phyloP scores from a whole-genome alignment of 2,888 invertebrate genomes.

The Tyria jacobaeae region DNA sequence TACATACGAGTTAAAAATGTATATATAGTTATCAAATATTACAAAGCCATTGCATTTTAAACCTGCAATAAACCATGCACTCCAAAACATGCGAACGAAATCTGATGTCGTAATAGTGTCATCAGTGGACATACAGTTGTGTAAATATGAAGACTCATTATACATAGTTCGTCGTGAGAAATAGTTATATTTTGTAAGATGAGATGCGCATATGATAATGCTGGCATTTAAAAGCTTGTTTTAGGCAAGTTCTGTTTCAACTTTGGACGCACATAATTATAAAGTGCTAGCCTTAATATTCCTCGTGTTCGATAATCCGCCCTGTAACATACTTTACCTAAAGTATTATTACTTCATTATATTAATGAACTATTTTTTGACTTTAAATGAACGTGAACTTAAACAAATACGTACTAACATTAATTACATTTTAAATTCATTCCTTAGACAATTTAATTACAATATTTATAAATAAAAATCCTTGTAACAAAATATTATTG shows the following conservation, averaged over 20 bases:
- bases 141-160: slow-evolving; percentile 38
- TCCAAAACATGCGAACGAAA: slow-evolving; percentile 25
- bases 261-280: too few relatives aligned
- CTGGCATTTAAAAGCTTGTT: slow-evolving; percentile 12
- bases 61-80: not conserved
- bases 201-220: slow-evolving; percentile 14
- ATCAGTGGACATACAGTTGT: slow-evolving; percentile 36
- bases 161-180: slow-evolving; percentile 37
- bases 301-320: too few relatives aligned
- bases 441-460: too few relatives aligned
- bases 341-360: too few relatives aligned
- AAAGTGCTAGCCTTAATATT: too few relatives aligned
- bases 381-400: not conserved
- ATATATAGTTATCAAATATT: not conserved
- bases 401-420: too few relatives aligned
- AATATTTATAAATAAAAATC: too few relatives aligned
- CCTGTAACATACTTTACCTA: too few relatives aligned
- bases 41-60: not conserved
- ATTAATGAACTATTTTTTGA: too few relatives aligned
- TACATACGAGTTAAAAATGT: not conserved
- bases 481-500: too few relatives aligned
- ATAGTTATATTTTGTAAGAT: slow-evolving; percentile 32
- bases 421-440: too few relatives aligned
- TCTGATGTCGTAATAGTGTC: slow-evolving; percentile 35
- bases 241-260: too few relatives aligned